These are phyloP conservation scores for Synaphobranchus kaupii DNA, from an alignment of 2,797 vertebrate genomes.

Conservation along the genomic window DNA sequence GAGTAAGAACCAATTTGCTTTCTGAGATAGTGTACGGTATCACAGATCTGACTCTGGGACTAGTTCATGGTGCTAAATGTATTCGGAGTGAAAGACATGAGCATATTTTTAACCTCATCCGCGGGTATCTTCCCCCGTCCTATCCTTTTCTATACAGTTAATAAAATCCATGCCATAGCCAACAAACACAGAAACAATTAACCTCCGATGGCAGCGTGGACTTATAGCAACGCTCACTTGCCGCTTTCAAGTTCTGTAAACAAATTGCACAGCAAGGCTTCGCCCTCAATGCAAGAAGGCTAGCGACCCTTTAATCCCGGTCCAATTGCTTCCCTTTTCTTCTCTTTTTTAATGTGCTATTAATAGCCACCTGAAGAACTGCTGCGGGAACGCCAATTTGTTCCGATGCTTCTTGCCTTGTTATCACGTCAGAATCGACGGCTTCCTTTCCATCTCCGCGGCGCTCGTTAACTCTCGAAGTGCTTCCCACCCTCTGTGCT, in stretches of 20 bases:
- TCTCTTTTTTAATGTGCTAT: slow-evolving; percentile 38
- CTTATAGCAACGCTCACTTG: slow-evolving; percentile 29
- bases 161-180: neutral
- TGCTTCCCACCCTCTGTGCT: slow-evolving; percentile 7
- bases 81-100: neutral
- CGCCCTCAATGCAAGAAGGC: slow-evolving; percentile 37
- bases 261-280: slow-evolving; percentile 35
- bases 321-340: slow-evolving; percentile 30
- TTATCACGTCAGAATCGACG: slow-evolving; percentile 35
- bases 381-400: slow-evolving; percentile 38
- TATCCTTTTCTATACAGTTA: neutral
- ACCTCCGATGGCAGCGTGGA: slow-evolving; percentile 32
- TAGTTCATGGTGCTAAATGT: neutral
- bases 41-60: neutral
- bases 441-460: slow-evolving; percentile 10
- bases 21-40: neutral
- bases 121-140: neutral
- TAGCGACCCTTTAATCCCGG: slow-evolving; percentile 46
- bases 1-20: neutral
- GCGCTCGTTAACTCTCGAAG: slow-evolving; percentile 32
- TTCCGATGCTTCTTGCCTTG: slow-evolving; percentile 33
- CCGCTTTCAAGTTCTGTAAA: slow-evolving; percentile 12
- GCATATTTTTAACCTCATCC: neutral
- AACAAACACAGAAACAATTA: slow-evolving; percentile 45
- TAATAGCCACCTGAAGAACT: slow-evolving; percentile 45